Evolutionary conservation across 2,113 vertebrate genomes (phyloP), one percentile per base, ranked within the genome.

Genomic region (Bettongia penicillata): DNA sequence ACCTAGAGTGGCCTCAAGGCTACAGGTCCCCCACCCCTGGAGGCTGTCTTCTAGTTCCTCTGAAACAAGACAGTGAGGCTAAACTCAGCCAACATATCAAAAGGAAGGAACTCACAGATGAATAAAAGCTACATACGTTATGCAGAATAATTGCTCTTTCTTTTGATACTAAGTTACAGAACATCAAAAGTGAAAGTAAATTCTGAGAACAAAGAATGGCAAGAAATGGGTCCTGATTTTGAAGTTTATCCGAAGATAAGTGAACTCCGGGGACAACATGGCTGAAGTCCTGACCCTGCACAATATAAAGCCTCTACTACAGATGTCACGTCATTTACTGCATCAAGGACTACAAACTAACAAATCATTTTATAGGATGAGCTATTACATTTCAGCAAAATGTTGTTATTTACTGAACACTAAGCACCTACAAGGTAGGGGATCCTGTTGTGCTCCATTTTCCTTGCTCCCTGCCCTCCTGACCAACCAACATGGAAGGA

Each of bases 381-480:
- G 31, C 23, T 28, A 25, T 91, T 89, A 92, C 77, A 90, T 93
- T 95, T 95, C 91, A 95, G 43, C 91, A 95, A 94, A 90, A 92
- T 89, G 89, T 3, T 48, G 48, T 89, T 31, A 57, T 43, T 51
- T 11, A 94, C 31, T 93, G 93, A 95, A 92, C 53, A 94, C 16
- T 61, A 8, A 51, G 23, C 57, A 68, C 14, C 37, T 68, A 68
- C 4, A 16, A 37, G 51, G 43, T 51, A 61, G 0, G 61, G 19
- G 37, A 31, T 61, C 55, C 28, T 3, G 12, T 68, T 68, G 37
- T 14, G 37, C 57, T 68, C 31, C 31, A 68, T 68, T 37, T 68
- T 37, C 11, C 14, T 12, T 68, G 61, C 31, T 68, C 28, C 28
- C 61, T 68, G 31, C 12, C 14, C 57, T 61, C 11, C 57, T 61